Conservation (phyloP, 1,140 invertebrate genomes). For the Brachionus paranguensis region DNA sequence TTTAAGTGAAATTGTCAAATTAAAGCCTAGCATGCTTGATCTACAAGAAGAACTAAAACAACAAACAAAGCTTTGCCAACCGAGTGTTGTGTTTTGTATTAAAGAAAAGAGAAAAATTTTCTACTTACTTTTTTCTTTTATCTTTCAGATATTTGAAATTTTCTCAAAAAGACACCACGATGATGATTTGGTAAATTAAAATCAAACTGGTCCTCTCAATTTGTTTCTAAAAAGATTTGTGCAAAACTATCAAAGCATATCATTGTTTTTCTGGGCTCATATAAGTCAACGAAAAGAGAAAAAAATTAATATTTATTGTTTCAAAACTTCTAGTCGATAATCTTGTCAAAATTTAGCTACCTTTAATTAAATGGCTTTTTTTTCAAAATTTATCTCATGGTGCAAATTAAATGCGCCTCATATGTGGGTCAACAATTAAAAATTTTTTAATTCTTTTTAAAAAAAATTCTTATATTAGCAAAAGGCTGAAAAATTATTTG, state of each 20-base stretch:
- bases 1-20: conserved; percentile 17
- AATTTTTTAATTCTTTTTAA: background rate
- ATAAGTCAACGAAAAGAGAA: background rate
- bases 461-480: background rate
- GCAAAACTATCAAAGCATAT: background rate
- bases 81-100: conserved; percentile 6
- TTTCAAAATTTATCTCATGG: background rate
- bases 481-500: background rate
- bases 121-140: background rate
- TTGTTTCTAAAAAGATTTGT: background rate
- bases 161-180: background rate
- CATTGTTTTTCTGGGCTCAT: background rate
- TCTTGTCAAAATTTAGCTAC: background rate
- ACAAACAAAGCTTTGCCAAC: background rate
- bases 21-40: background rate
- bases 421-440: background rate
- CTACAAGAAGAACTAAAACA: background rate
- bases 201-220: background rate
- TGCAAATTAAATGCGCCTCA: background rate
- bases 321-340: background rate
- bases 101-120: background rate
- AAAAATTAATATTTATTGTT: background rate
- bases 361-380: background rate
- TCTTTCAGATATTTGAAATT: background rate
- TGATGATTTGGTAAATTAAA: background rate